phyloP scores from a whole-genome alignment of 2,113 vertebrate genomes.

The Canis aureus region DNA sequence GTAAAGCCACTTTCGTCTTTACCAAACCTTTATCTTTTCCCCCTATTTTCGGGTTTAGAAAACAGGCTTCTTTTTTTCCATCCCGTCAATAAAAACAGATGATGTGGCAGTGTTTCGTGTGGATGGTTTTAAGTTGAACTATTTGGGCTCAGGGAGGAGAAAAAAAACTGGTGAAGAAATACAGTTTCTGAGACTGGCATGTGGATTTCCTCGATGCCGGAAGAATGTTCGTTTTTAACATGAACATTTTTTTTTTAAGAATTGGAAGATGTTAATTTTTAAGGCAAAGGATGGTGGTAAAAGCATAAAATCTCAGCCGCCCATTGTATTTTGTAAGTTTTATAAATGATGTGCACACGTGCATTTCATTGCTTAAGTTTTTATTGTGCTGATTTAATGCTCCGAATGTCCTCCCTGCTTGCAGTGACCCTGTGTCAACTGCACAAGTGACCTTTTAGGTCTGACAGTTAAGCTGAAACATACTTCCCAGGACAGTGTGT shows the following conservation, averaged over 20 bases:
- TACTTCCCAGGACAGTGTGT: background rate
- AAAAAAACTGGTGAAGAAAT: background rate
- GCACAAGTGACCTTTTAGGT: slow-evolving; percentile 30
- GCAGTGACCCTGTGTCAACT: background rate
- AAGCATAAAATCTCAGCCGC: background rate
- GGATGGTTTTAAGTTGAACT: background rate
- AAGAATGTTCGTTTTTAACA: background rate
- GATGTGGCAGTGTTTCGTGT: background rate
- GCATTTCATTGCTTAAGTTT: background rate
- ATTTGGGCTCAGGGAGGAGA: background rate
- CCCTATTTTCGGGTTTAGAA: background rate
- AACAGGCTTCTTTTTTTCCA: background rate
- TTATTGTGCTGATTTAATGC: slow-evolving; percentile 43
- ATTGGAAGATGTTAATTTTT: slow-evolving; percentile 5
- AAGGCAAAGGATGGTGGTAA: background rate
- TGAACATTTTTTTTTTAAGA: background rate
- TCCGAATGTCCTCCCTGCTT: background rate
- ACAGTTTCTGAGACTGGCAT: background rate
- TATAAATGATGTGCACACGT: background rate
- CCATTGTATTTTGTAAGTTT: background rate
- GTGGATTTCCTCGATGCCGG: background rate
- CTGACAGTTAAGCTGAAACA: background rate
- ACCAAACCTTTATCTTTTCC: background rate
- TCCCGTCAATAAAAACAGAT: background rate
- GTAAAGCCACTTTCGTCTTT: background rate